Conservation (phyloP, 2,797 vertebrate species). For the Ctenochaetus hawaiiensis region DNA sequence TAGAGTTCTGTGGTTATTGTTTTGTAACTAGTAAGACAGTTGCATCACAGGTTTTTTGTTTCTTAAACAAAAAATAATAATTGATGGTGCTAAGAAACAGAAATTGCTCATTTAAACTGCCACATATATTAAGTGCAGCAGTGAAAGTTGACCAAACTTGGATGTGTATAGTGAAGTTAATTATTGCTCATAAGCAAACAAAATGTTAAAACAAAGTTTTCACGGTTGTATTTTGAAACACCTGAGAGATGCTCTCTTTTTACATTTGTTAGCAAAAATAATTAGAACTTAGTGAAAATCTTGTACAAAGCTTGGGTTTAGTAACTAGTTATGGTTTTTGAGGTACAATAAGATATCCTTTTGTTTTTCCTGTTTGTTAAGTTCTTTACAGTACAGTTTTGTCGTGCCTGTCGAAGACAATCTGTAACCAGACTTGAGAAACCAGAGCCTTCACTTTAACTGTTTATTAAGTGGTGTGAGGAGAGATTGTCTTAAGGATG, state of each 20-base stretch:
- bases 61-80: background rate
- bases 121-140: background rate
- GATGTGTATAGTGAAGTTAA: background rate
- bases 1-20: background rate
- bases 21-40: background rate
- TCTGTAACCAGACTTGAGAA: conserved; percentile 11
- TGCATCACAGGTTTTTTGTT: background rate
- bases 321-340: too few species aligned
- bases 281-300: too few species aligned
- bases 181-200: background rate
- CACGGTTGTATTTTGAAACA: background rate
- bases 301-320: too few species aligned
- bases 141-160: background rate
- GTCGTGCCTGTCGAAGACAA: background rate
- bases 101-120: background rate
- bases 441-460: conserved; percentile 35
- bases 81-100: background rate
- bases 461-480: conserved; percentile 26
- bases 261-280: too few species aligned
- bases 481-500: conserved; percentile 29
- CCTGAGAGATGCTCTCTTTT: too few species aligned
- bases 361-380: background rate
- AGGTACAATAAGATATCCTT: too few species aligned
- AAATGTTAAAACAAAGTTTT: background rate
- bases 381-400: background rate